Evolutionary conservation across 2,888 invertebrate genomes (phyloP), one percentile per base, ranked within the genome.

Genomic region (Cremastinae sp.): DNA sequence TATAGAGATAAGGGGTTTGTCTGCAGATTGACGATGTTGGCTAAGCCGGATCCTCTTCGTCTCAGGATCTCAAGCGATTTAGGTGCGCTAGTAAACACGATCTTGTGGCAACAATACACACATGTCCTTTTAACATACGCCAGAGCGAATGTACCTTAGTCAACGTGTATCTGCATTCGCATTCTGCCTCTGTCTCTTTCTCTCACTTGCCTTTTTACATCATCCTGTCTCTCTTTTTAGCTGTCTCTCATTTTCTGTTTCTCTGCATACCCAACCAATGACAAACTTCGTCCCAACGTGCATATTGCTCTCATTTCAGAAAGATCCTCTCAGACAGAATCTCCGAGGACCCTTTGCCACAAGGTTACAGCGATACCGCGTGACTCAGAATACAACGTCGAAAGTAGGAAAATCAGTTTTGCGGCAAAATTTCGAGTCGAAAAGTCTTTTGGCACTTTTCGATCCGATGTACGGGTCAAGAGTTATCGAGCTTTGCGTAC

Each of bases 51-150:
- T 70, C 69, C 72, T 72, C 66, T 68, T 64, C 74, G 70, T 74
- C 66, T 75, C 43, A 64, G 71, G 76, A 71, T 74, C 68, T 71
- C 4, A 56, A 68, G 69, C 75, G 74, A 76, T 74, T 76, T 79
- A 76, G 76, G 76, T 74, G 76, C 72, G 71, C 59, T 68, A 68
- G 78, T 74, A 79, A 79, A 79, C 74, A 76, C 68, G 53, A 43
- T 61, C 71, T 55, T 55, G 74, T 70, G 62, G 58, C 43, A 49
- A 12, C 51, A 37, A 55, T 45, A 49, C 41, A 39, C 20, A 56
- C 28, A 47, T 18, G 37, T 58, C 47, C 69, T 69, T 64, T 69
- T 62, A 59, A 59, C 51, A 39, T 39, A 55, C 35, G n/a, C n/a
- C n/a, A n/a, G n/a, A n/a, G n/a, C n/a, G n/a, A n/a, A n/a, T n/a